A percentile compares a stretch with the other conserved stretches of the same genome.
These are phyloP conservation scores for Channa striata DNA, from an alignment of 2,797 vertebrate species.

Conservation along the genomic window DNA sequence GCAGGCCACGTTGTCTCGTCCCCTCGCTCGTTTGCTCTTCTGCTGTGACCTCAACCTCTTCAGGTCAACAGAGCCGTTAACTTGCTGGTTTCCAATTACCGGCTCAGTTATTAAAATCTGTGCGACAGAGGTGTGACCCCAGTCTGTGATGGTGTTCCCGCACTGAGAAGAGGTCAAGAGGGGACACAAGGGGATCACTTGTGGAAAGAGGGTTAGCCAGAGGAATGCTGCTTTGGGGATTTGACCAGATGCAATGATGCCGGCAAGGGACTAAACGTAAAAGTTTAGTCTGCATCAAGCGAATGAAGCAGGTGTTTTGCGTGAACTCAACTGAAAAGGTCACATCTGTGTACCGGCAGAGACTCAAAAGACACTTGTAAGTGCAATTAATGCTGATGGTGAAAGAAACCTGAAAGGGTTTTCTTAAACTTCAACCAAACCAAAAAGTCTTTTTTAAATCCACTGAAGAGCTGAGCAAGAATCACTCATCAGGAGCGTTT, in stretches of 20 bases:
- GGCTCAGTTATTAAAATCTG: conserved; percentile 61
- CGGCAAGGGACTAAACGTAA: neutral
- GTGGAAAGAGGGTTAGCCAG: neutral
- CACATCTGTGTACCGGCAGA: neutral
- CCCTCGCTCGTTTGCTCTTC: conserved; percentile 8
- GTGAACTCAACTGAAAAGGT: neutral
- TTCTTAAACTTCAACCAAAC: too few species aligned
- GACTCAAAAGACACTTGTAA: too few species aligned
- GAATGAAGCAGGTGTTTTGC: neutral
- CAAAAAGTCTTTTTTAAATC: too few species aligned
- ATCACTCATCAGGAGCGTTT: too few species aligned
- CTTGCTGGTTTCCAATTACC: conserved; percentile 66
- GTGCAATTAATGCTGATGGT: neutral
- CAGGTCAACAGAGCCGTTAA: conserved; percentile 33
- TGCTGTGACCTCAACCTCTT: conserved; percentile 26
- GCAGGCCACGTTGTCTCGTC: neutral
- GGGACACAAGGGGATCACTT: conserved; percentile 18
- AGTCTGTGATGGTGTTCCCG: conserved; percentile 42
- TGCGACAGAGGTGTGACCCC: conserved; percentile 49
- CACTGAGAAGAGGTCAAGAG: conserved; percentile 2
- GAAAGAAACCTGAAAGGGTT: neutral
- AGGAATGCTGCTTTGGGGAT: neutral
- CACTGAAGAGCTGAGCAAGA: too few species aligned
- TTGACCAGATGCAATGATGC: neutral
- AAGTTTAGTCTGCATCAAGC: neutral